Base-by-base conservation (phyloP, 2,797 vertebrate genomes). In the Lindbergichthys nudifrons region DNA sequence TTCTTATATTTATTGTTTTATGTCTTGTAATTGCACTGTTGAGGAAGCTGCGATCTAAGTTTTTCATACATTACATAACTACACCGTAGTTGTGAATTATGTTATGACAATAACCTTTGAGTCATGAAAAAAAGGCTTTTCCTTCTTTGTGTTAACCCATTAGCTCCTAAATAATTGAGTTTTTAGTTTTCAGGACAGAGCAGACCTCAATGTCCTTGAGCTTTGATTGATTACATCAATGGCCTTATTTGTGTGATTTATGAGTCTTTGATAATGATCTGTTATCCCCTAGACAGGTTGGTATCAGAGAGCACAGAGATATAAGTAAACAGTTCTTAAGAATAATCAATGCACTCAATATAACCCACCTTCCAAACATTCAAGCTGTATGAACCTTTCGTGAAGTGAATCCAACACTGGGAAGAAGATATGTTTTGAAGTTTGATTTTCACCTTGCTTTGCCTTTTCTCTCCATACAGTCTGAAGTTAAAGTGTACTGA, bases 341-440 rank as follows among this genome's bases (percentile, higher is more conserved):
- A 73, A 56, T n/a, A 76, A 69, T 48, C 47, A 43, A 0, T 47
- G 18, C 42, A 4, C 57, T 53, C 23, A 46, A 68, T 19, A 23
- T 10, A 10, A 18, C 30, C 36, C 26, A 12, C 48, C 36, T 65
- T 67, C 1, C 1, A 65, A 26, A 50, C 47, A 72, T 65, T 65
- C n/a, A 11, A 39, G 36, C 48, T 42, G 39, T 41, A 59, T 46
- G 8, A 61, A 47, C 48, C 47, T 41, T 53, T 63, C 3, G 10
- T 23, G 7, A 60, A 65, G 60, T 54, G 1, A 64, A 51, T 53
- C 21, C 54, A 48, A 48, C 41, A 57, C 3, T n/a, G 36, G 21
- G 12, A 45, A 66, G 57, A 78, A 65, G 13, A 58, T 26, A 61
- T 68, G 64, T 71, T 75, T 75, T 81, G 23, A 72, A 60, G 70